A percentile compares a stretch with the other conserved stretches of the same genome.
phyloP scores from a whole-genome alignment of 2,113 vertebrate genomes.

The Raja brachyura region DNA sequence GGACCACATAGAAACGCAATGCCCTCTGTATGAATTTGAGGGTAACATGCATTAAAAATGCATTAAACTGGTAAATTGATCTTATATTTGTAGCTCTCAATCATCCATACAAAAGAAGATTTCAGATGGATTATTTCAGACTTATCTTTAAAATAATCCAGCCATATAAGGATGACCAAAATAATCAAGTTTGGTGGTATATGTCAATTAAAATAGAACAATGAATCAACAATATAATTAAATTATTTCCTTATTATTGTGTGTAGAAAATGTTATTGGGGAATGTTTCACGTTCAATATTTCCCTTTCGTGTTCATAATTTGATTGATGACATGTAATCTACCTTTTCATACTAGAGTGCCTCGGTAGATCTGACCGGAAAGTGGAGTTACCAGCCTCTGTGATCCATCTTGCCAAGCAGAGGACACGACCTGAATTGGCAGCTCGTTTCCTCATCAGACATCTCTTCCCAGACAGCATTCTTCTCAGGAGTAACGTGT shows the following conservation, averaged over 20 bases:
- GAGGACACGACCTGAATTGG: constrained; percentile 54
- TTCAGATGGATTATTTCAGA: not conserved
- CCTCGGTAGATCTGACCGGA: constrained; percentile 56
- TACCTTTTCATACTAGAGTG: constrained; percentile 46
- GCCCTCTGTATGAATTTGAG: too few relatives aligned
- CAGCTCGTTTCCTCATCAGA: constrained; percentile 61
- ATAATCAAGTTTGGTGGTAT: not conserved
- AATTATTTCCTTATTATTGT: not conserved
- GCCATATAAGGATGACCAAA: not conserved
- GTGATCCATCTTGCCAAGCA: constrained; percentile 54
- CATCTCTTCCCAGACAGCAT: constrained; percentile 63
- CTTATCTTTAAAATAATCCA: not conserved
- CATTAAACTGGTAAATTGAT: too few relatives aligned
- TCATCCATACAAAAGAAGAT: too few relatives aligned
- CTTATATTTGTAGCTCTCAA: too few relatives aligned
- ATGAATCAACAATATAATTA: not conserved
- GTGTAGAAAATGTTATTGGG: not conserved
- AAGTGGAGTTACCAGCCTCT: constrained; percentile 54
- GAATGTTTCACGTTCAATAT: not conserved
- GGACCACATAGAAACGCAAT: too few relatives aligned
- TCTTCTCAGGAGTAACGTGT: constrained; percentile 60
- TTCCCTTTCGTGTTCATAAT: not conserved
- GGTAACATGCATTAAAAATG: too few relatives aligned
- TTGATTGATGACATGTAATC: not conserved
- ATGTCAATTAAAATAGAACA: not conserved